These are phyloP conservation scores for Drosophila pegasa DNA, from an alignment of 2,888 invertebrate species.

Conservation along the genomic window DNA sequence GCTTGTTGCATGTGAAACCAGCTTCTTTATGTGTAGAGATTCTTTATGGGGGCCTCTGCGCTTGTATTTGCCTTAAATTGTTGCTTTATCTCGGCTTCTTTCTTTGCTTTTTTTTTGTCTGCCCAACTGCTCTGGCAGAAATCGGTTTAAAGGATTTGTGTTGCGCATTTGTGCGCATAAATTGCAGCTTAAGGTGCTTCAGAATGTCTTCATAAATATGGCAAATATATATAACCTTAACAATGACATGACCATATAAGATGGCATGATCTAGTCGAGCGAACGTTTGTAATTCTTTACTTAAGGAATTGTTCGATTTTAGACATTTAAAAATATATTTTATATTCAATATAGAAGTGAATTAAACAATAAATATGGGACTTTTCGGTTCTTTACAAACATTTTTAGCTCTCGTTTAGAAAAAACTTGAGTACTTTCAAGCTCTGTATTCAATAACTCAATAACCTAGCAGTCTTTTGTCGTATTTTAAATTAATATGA, in stretches of 20 bases:
- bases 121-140: conserved; percentile 53
- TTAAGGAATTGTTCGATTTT: too few relatives aligned
- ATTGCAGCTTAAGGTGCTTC: conserved; percentile 58
- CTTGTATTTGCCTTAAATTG: conserved; percentile 47
- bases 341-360: too few relatives aligned
- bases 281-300: neutral
- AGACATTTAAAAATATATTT: too few relatives aligned
- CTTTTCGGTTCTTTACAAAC: too few relatives aligned
- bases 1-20: conserved; percentile 63
- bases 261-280: neutral
- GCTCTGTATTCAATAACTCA: too few relatives aligned
- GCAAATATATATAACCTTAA: conserved; percentile 1
- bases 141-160: conserved; percentile 73
- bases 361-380: too few relatives aligned
- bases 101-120: conserved; percentile 5
- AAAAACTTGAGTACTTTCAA: too few relatives aligned
- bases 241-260: neutral
- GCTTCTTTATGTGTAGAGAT: conserved; percentile 72
- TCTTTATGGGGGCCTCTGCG: conserved; percentile 61
- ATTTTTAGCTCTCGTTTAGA: too few relatives aligned
- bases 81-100: conserved; percentile 31
- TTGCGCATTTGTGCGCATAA: conserved; percentile 59
- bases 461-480: too few relatives aligned
- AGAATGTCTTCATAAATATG: conserved; percentile 64
- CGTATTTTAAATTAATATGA: too few relatives aligned